Evolutionary conservation across 2,888 invertebrate species (phyloP).

Genomic region (Colostygia pectinataria): DNA sequence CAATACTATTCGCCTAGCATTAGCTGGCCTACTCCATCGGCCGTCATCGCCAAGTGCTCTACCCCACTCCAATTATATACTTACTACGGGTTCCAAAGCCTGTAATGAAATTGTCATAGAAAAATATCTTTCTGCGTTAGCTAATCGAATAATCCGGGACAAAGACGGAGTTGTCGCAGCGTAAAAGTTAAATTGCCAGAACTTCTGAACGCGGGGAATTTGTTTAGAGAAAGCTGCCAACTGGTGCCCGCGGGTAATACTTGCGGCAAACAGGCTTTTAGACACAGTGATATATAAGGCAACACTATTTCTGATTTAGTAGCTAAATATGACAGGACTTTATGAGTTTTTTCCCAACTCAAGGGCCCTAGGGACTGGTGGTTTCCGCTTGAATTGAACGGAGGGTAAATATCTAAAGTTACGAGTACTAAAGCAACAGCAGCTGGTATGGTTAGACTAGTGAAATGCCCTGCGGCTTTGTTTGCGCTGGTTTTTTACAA

Average conservation of each 20-base stretch:
- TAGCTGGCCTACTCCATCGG: no score
- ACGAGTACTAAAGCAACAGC: no score
- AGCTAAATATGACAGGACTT: background rate
- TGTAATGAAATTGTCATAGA: conserved; percentile 5
- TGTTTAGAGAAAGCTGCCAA: conserved; percentile 38
- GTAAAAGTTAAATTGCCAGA: conserved; percentile 68
- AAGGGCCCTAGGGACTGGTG: background rate
- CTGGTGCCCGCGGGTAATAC: conserved; percentile 28
- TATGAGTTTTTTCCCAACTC: background rate
- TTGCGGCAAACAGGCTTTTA: conserved; percentile 29
- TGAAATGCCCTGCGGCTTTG: no score
- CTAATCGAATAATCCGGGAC: conserved; percentile 59
- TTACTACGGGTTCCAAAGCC: no score
- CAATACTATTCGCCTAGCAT: no score
- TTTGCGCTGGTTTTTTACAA: no score
- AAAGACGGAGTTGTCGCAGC: conserved; percentile 53
- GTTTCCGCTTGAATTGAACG: no score
- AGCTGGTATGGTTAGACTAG: no score
- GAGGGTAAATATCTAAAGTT: no score
- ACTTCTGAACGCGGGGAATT: conserved; percentile 44
- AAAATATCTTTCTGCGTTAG: conserved; percentile 43
- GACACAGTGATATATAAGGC: conserved; percentile 10
- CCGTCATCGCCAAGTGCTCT: no score
- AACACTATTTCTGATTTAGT: conserved; percentile 8
- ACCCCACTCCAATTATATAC: no score